Evolutionary conservation across 2,888 invertebrate genomes (phyloP).

Genomic region (Amiota minor): DNA sequence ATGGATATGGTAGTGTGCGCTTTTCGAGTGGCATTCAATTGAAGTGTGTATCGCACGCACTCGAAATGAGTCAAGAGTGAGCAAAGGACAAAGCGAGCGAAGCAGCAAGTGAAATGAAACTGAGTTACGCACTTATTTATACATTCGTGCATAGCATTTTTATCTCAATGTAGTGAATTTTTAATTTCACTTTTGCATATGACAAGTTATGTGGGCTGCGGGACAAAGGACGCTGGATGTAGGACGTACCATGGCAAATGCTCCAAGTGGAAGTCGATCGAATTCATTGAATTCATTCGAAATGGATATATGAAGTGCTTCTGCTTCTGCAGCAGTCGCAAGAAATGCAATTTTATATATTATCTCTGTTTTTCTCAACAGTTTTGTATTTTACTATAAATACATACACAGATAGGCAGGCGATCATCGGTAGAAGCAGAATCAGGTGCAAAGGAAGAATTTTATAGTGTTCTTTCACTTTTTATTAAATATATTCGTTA

Average conservation of each 20-base stretch:
- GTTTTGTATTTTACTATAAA: no score
- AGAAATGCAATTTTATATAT: constrained; percentile 6
- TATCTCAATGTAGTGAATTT: constrained; percentile 56
- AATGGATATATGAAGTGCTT: background rate
- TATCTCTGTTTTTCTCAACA: no score
- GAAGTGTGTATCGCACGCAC: constrained; percentile 1
- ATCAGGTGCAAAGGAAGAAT: no score
- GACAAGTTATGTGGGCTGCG: constrained; percentile 52
- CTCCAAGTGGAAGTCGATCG: constrained; percentile 9
- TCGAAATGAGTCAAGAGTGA: background rate
- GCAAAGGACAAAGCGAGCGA: background rate
- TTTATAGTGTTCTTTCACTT: no score
- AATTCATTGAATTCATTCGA: constrained; percentile 10
- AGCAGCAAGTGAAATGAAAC: background rate
- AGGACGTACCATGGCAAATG: background rate
- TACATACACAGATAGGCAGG: no score
- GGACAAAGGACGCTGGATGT: no score
- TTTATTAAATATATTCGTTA: no score
- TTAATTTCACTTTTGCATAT: constrained; percentile 64
- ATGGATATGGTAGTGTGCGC: background rate
- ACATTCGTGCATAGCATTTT: constrained; percentile 7
- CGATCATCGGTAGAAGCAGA: no score
- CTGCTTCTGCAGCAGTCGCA: constrained; percentile 8
- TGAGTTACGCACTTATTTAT: constrained; percentile 8
- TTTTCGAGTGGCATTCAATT: constrained; percentile 5